Conservation (phyloP, 2,797 vertebrate species). For the Percopsis omiscomaycus region DNA sequence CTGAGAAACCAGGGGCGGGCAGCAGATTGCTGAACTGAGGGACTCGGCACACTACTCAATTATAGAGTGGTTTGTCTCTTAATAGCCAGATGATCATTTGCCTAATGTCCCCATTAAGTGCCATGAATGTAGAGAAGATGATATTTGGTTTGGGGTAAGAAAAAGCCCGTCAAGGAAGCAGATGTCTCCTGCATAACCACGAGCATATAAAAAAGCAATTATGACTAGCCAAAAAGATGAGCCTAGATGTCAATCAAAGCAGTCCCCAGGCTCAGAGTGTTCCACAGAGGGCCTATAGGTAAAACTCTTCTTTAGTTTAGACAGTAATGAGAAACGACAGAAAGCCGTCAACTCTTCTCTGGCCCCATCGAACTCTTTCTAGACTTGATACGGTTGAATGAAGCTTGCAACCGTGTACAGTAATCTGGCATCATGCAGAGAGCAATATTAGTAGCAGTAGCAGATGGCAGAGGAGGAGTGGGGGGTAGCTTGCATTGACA, state of each 20-base stretch:
- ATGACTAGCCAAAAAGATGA: not conserved
- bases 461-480: slow-evolving; percentile 30
- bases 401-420: slow-evolving; percentile 11
- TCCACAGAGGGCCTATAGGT: not conserved
- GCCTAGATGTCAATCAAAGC: slow-evolving; percentile 13
- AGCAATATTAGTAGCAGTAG: slow-evolving; percentile 30
- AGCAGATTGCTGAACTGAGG: not conserved
- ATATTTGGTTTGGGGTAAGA: not conserved
- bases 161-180: slow-evolving; percentile 34
- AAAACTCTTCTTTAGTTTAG: not conserved
- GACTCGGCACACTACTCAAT: slow-evolving; percentile 1
- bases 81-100: not conserved
- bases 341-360: not conserved
- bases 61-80: not conserved
- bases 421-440: slow-evolving; percentile 22
- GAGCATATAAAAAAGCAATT: not conserved
- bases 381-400: slow-evolving; percentile 4
- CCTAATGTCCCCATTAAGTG: not conserved
- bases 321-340: not conserved
- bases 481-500: slow-evolving; percentile 10
- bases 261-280: not conserved
- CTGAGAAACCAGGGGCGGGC: not conserved
- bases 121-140: not conserved
- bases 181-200: slow-evolving; percentile 19
- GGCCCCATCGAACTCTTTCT: slow-evolving; percentile 1